Base-by-base conservation (phyloP, 2,888 invertebrate genomes). In the Tortricodes alternella region DNA sequence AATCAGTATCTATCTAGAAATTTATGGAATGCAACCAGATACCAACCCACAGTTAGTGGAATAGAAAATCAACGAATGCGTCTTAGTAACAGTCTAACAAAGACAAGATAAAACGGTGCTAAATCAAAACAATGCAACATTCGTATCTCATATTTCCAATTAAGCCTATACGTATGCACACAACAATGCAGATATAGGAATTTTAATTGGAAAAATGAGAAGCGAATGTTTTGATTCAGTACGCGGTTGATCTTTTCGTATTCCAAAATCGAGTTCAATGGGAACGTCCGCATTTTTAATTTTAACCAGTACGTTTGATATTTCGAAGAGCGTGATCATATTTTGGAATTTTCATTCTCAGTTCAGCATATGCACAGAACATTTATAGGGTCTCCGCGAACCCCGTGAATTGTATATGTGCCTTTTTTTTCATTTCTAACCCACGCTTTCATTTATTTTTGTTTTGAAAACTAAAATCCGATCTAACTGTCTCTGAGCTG, bases 161-260 rank as follows among this genome's bases (percentile, higher is more conserved):
- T 88, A 88, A 85, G 81, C 85, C 85, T 83, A 77, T 81, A 78
- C 76, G 75, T 80, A 79, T 80, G 83, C 81, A 79, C 76, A 81
- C 77, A 77, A 77, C 73, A 85, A 87, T 85, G 87, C 86, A 78
- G 77, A 89, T 87, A 78, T 77, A 83, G 79, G 87, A 83, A 89
- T 89, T 89, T 56, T 56, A 56, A 56, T 56, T 56, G 56, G 56
- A 56, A 56, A 56, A 56, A 56, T 56, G 56, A 56, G 56, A 56
- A 43, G 37, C 50, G 43, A 44, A 56, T 38, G 56, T 50, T 56
- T 56, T 56, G 56, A 50, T 50, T 49, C 49, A 56, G 37, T 35
- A 44, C 44, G 44, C n/a, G 41, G 56, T 29, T 43, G 44, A 56
- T 56, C 16, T 50, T 44, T 50, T 38, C 43, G 37, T 23, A 13